These are phyloP conservation scores for Anomalospiza imberbis DNA, from an alignment of 2,797 vertebrate genomes.

Conservation along the genomic window DNA sequence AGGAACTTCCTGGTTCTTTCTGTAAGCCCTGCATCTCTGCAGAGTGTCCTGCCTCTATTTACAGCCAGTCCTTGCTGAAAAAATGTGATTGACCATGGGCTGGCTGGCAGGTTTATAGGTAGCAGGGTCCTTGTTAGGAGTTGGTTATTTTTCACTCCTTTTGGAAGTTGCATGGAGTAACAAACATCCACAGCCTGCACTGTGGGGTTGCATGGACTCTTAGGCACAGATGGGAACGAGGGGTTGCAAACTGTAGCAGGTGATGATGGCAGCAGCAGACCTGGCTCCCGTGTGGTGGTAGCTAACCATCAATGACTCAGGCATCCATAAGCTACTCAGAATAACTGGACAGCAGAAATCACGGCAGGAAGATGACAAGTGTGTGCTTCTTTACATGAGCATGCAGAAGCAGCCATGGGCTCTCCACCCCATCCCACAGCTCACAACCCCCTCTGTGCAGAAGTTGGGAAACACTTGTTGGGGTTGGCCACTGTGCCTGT, in stretches of 20 bases:
- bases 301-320: not conserved
- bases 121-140: not conserved
- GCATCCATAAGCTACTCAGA: not conserved
- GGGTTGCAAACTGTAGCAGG: not conserved
- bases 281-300: not conserved
- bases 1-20: not conserved
- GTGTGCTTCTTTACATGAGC: fast-evolving
- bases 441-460: fast-evolving
- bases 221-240: fast-evolving
- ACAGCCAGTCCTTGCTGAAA: not conserved
- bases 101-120: not conserved
- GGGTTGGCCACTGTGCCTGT: not conserved
- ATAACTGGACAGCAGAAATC: not conserved
- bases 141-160: not conserved
- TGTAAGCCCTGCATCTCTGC: not conserved
- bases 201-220: not conserved
- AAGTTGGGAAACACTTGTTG: not conserved
- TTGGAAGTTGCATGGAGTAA: not conserved
- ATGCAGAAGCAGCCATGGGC: fast-evolving
- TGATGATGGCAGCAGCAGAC: not conserved
- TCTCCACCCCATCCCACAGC: fast-evolving
- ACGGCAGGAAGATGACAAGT: not conserved
- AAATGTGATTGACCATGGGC: too few species aligned
- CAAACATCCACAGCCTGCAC: fast-evolving
- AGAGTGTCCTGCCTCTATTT: not conserved